Conservation (phyloP, 1,140 invertebrate species). For the Drosophila pachea region DNA sequence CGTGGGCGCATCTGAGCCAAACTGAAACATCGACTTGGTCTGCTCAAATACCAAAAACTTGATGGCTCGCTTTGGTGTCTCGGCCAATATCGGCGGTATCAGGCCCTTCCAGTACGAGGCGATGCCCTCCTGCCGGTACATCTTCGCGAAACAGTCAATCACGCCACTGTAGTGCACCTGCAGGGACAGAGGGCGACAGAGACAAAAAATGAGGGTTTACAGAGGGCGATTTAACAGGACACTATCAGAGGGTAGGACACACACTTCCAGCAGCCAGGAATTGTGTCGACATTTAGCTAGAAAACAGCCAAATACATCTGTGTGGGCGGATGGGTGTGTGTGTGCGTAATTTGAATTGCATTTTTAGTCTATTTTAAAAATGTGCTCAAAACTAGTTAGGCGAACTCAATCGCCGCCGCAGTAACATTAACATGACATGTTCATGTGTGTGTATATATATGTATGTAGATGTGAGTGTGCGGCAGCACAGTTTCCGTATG, state of each 20-base stretch:
- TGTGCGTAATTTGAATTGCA: slow-evolving; percentile 23
- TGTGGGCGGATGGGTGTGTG: neutral
- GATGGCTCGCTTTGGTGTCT: slow-evolving; percentile 95
- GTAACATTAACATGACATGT: neutral
- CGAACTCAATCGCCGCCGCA: neutral
- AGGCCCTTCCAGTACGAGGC: slow-evolving; percentile 95
- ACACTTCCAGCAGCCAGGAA: too few relatives aligned
- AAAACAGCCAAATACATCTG: neutral
- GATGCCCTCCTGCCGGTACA: slow-evolving; percentile 90
- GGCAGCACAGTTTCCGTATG: slow-evolving; percentile 1
- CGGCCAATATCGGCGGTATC: slow-evolving; percentile 93
- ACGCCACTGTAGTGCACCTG: slow-evolving; percentile 86
- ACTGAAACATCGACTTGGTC: slow-evolving; percentile 91
- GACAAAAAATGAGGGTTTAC: neutral
- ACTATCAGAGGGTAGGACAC: too few relatives aligned
- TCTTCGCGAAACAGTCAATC: slow-evolving; percentile 92
- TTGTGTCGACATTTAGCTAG: too few relatives aligned
- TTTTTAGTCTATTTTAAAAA: slow-evolving; percentile 45
- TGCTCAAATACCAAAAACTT: slow-evolving; percentile 97
- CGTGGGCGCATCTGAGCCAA: slow-evolving; percentile 85
- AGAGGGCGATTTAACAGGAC: too few relatives aligned
- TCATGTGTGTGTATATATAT: neutral
- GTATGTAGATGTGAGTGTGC: neutral
- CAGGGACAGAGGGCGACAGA: neutral
- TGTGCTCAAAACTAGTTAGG: slow-evolving; percentile 23